Evolutionary conservation across 2,888 invertebrate genomes (phyloP).

Genomic region (Ashinkailepas kermadecensis): DNA sequence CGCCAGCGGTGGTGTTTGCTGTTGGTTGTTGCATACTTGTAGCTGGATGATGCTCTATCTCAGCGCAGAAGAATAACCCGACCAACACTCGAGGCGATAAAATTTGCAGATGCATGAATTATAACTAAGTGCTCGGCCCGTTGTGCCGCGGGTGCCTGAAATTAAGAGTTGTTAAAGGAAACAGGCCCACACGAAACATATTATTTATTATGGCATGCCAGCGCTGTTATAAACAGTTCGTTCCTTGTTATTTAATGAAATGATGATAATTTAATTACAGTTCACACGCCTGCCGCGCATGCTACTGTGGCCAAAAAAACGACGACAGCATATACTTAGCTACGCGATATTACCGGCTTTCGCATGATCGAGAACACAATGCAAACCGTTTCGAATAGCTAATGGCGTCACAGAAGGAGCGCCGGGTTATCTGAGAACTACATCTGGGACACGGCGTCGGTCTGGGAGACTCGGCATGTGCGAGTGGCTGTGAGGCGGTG

Average conservation of each 20-base stretch:
- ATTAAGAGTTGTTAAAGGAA: neutral
- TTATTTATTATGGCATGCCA: neutral
- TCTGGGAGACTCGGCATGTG: no score
- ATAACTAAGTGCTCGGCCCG: neutral
- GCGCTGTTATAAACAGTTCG: slow-evolving; percentile 3
- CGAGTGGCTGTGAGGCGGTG: no score
- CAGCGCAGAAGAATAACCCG: neutral
- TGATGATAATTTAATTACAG: slow-evolving; percentile 19
- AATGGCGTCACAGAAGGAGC: no score
- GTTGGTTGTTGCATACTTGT: slow-evolving; percentile 9
- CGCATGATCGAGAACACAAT: neutral
- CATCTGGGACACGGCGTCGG: no score
- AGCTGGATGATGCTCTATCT: neutral
- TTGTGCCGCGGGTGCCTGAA: neutral
- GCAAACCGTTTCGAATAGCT: neutral
- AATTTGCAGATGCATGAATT: slow-evolving; percentile 19
- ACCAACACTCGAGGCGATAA: neutral
- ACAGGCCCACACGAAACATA: neutral
- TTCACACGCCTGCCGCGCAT: neutral
- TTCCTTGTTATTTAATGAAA: slow-evolving; percentile 9
- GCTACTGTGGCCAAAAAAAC: neutral
- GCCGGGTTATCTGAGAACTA: no score
- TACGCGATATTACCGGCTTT: neutral
- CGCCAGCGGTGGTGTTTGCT: neutral
- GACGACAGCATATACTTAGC: neutral